Conservation (phyloP, 2,113 vertebrate genomes). For the Sprattus sprattus region DNA sequence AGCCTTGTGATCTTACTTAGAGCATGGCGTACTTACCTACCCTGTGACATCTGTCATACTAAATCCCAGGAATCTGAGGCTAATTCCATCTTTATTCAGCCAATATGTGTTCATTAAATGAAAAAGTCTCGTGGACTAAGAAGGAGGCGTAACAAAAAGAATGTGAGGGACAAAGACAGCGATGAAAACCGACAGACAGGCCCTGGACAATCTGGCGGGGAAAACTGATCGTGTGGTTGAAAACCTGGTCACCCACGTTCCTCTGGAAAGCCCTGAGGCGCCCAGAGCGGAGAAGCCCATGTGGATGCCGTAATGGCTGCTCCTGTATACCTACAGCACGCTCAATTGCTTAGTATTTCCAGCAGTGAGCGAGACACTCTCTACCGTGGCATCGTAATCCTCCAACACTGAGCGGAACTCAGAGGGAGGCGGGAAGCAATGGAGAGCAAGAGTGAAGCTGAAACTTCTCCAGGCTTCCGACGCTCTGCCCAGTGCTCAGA, state of each 20-base stretch:
- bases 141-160: too few relatives aligned
- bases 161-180: too few relatives aligned
- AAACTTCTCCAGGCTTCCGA: neutral
- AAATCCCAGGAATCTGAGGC: neutral
- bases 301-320: neutral
- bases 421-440: neutral
- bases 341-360: neutral
- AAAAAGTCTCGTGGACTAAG: too few relatives aligned
- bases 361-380: neutral
- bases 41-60: neutral
- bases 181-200: neutral
- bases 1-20: neutral
- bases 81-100: too few relatives aligned
- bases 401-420: neutral
- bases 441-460: neutral
- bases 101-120: too few relatives aligned
- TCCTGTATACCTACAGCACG: neutral
- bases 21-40: neutral
- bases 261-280: neutral
- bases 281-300: neutral
- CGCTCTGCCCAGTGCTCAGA: neutral
- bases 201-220: neutral
- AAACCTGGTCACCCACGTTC: neutral
- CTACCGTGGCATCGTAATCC: neutral
- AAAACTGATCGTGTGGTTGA: neutral